These are phyloP conservation scores for Serrognathus titanus DNA, from an alignment of 2,888 invertebrate species.

Conservation along the genomic window DNA sequence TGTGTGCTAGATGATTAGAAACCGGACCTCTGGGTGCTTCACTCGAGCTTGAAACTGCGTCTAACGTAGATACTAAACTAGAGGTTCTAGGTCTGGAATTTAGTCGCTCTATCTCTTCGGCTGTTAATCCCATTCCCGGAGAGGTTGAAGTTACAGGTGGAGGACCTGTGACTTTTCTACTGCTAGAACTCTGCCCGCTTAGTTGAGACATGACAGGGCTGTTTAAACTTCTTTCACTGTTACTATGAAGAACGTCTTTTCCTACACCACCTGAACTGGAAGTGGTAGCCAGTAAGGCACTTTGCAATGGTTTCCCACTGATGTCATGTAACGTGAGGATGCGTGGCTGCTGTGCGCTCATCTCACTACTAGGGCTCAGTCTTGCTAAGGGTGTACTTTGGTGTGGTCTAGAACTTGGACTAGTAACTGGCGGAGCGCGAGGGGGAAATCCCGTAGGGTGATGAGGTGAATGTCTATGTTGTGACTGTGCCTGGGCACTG, in stretches of 20 bases:
- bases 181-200: slow-evolving; percentile 81
- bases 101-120: slow-evolving; percentile 89
- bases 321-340: slow-evolving; percentile 92
- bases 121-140: slow-evolving; percentile 81
- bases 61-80: slow-evolving; percentile 86
- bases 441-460: slow-evolving; percentile 74
- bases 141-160: slow-evolving; percentile 66
- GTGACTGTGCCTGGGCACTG: slow-evolving; percentile 59
- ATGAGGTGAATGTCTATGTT: slow-evolving; percentile 75
- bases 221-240: slow-evolving; percentile 87
- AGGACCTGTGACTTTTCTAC: slow-evolving; percentile 68
- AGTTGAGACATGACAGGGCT: slow-evolving; percentile 91
- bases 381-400: slow-evolving; percentile 89
- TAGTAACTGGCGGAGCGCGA: slow-evolving; percentile 68
- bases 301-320: slow-evolving; percentile 88
- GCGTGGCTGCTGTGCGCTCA: slow-evolving; percentile 86
- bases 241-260: slow-evolving; percentile 85
- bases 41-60: slow-evolving; percentile 90
- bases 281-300: slow-evolving; percentile 83
- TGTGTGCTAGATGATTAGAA: slow-evolving; percentile 64
- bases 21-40: slow-evolving; percentile 71
- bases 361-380: slow-evolving; percentile 86
- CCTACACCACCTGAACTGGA: slow-evolving; percentile 86
- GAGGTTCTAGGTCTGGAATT: slow-evolving; percentile 85
- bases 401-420: slow-evolving; percentile 69